phyloP scores from a whole-genome alignment of 64 coral and sea anemone genomes.

The Montipora cactus region DNA sequence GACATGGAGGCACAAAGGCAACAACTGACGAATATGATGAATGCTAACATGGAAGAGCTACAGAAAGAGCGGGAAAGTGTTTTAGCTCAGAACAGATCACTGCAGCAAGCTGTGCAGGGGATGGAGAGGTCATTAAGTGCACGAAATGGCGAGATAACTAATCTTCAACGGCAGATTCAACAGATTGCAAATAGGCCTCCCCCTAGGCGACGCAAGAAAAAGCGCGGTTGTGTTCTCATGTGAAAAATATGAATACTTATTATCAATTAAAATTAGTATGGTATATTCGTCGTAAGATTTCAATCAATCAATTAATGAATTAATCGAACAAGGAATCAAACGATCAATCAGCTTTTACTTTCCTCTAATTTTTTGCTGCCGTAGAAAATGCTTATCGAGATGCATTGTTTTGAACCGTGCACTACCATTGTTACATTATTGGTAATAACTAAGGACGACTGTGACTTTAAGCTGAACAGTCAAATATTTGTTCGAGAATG shows the following conservation, averaged over 20 bases:
- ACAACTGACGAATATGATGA: slow-evolving; percentile 84
- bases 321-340: too few relatives aligned
- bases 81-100: background rate
- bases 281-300: too few relatives aligned
- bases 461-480: too few relatives aligned
- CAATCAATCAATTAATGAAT: too few relatives aligned
- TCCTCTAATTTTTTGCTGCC: too few relatives aligned
- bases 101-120: background rate
- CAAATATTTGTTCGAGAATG: too few relatives aligned
- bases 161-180: slow-evolving; percentile 18
- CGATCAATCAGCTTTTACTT: too few relatives aligned
- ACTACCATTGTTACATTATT: too few relatives aligned
- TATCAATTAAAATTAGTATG: too few relatives aligned
- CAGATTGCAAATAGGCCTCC: slow-evolving; percentile 31
- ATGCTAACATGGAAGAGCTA: slow-evolving; percentile 74
- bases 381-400: too few relatives aligned
- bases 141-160: slow-evolving; percentile 27
- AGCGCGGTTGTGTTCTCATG: slow-evolving; percentile 13
- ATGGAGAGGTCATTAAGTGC: slow-evolving; percentile 25
- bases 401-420: too few relatives aligned
- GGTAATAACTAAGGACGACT: too few relatives aligned
- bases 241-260: background rate
- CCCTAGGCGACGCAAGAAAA: background rate
- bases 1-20: slow-evolving; percentile 57
- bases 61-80: slow-evolving; percentile 30